Conservation (phyloP, 35 echinoderm and acorn worm genomes). For the Anneissia japonica region DNA sequence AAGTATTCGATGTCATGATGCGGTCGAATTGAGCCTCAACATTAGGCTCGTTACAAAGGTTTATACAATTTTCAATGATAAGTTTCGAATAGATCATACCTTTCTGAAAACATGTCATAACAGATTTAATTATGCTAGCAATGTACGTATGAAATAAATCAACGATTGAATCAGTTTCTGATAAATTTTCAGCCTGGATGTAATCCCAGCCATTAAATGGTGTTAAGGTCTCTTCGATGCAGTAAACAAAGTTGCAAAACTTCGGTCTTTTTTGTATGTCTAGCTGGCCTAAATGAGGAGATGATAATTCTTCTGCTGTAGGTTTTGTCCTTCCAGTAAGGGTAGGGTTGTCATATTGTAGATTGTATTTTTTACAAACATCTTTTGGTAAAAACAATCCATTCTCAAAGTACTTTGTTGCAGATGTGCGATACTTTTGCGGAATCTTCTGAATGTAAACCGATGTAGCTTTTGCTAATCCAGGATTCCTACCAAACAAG, state of each 20-base stretch:
- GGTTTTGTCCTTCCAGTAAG: background rate
- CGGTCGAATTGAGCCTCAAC: conserved; percentile 28
- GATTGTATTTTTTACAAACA: background rate
- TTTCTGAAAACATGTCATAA: background rate
- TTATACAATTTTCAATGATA: background rate
- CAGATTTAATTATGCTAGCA: background rate
- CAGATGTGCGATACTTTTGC: background rate
- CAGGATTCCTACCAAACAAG: background rate
- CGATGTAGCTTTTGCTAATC: too few relatives aligned
- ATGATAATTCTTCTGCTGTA: background rate
- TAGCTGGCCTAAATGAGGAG: too few relatives aligned
- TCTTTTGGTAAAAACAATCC: background rate
- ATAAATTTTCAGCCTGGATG: background rate
- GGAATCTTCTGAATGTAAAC: too few relatives aligned
- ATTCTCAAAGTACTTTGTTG: background rate
- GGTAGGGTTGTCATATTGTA: background rate
- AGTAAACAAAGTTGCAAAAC: background rate
- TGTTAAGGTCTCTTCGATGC: background rate
- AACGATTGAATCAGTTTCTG: background rate
- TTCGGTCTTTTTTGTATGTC: too few relatives aligned
- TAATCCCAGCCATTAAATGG: background rate
- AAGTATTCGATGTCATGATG: conserved; percentile 45
- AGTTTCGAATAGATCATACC: background rate
- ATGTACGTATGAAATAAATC: background rate
- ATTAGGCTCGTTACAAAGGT: background rate